Conservation (phyloP, 2,113 vertebrate species). For the Xiphophorus couchianus region DNA sequence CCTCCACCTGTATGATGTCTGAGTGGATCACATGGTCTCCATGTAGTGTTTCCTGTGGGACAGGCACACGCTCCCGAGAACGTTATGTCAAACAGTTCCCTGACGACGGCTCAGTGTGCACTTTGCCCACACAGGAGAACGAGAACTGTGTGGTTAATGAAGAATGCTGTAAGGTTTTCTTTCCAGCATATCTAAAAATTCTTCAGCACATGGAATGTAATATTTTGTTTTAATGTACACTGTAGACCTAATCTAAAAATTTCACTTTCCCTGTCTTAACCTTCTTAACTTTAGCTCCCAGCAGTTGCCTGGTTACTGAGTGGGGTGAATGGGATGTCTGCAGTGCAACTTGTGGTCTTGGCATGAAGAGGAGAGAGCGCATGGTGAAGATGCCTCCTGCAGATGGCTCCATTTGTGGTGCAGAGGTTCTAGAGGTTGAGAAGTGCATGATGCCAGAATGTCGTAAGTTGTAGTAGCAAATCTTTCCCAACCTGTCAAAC, state of each 20-base stretch:
- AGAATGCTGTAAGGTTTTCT: slow-evolving; percentile 89
- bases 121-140: slow-evolving; percentile 90
- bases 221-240: background rate
- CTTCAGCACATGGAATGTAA: background rate
- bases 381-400: slow-evolving; percentile 96
- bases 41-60: slow-evolving; percentile 91
- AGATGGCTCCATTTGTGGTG: slow-evolving; percentile 92
- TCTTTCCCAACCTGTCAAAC: background rate
- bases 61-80: slow-evolving; percentile 90
- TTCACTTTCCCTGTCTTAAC: background rate
- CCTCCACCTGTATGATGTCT: slow-evolving; percentile 98
- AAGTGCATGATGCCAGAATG: slow-evolving; percentile 99
- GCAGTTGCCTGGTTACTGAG: slow-evolving; percentile 95
- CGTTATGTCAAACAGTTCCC: slow-evolving; percentile 97
- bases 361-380: slow-evolving; percentile 91
- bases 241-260: background rate
- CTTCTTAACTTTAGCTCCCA: slow-evolving; percentile 81
- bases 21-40: slow-evolving; percentile 99
- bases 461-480: slow-evolving; percentile 82
- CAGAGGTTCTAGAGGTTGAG: slow-evolving; percentile 92
- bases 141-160: slow-evolving; percentile 94
- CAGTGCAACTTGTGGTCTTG: slow-evolving; percentile 94
- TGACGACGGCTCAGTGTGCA: slow-evolving; percentile 93
- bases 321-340: slow-evolving; percentile 98
- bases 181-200: background rate